Evolutionary conservation across 2,797 vertebrate genomes (phyloP), one percentile per base, ranked within the genome.

Genomic region (Meriones psammophilus): DNA sequence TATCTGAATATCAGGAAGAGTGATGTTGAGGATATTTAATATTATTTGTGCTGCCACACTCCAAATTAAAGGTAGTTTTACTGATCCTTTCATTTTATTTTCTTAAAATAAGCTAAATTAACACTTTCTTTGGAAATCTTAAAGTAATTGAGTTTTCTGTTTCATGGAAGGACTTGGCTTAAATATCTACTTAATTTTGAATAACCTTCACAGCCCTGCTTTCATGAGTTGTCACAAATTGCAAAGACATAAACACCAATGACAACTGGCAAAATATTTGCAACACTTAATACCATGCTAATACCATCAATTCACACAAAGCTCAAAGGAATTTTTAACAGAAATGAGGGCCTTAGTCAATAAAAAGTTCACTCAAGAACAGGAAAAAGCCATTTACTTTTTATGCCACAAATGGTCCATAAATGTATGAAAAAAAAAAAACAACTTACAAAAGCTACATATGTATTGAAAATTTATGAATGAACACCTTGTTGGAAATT

Each of bases 261-360:
- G 90, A 95, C 92, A 97, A 79, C 88, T 90, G 58, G 81, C 2
- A 96, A 96, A 58, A 88, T 95, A 95, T 95, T 96, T 97, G 93
- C 69, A 95, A 60, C 58, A 90, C 50, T 94, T 95, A 69, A 93
- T 33, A 96, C 50, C 50, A 54, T 96, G 87, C 42, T 95, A 95
- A 92, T 94, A 96, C 36, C 18, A 73, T 95, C 66, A 94, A 81
- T 93, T 96, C 89, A 91, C 88, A 91, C 95, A 88, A 95, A 3
- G 15, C 6, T 33, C 42, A 83, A 46, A 79, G 73, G 58, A 83
- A 73, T 90, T 85, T 94, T 94, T 92, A 83, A 94, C 91, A 92
- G 10, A 26, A 94, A 95, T 92, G 36, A 46, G 81, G 84, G 54
- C 84, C 10, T 73, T 8, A 81, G 84, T 94, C 56, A 94, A 89